Percentiles rank a stretch among this genome's conserved stretches.
phyloP scores from a whole-genome alignment of 1,140 invertebrate species.

The Laupala kohalensis region DNA sequence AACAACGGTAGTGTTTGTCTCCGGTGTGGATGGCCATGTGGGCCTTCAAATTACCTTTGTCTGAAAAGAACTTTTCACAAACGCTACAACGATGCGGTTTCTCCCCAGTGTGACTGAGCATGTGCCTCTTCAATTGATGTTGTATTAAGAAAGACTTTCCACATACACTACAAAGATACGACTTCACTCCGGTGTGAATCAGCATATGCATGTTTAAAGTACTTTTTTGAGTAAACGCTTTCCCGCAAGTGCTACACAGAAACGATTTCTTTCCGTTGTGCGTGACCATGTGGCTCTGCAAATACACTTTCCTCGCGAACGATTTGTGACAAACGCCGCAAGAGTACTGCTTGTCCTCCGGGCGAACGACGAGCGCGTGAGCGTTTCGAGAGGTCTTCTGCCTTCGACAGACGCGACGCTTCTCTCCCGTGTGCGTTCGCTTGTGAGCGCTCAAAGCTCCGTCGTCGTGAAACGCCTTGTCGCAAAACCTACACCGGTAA shows the following conservation, averaged over 20 bases:
- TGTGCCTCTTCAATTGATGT: neutral
- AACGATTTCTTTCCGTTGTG: neutral
- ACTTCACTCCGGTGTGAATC: neutral
- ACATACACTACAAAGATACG: neutral
- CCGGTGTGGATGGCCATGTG: neutral
- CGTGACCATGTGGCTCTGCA: neutral
- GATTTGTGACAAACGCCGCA: neutral
- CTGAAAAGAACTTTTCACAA: neutral
- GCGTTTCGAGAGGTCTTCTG: too few relatives aligned
- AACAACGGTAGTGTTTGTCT: neutral
- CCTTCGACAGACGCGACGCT: too few relatives aligned
- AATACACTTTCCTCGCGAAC: neutral
- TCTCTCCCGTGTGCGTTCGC: too few relatives aligned
- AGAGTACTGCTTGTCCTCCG: too few relatives aligned
- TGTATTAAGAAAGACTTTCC: neutral
- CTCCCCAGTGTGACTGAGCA: conserved; percentile 1
- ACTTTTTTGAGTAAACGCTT: neutral
- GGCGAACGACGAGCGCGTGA: too few relatives aligned
- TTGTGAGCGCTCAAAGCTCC: too few relatives aligned
- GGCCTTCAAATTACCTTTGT: neutral
- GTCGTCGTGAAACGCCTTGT: too few relatives aligned
- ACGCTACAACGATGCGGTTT: neutral
- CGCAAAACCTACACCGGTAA: too few relatives aligned
- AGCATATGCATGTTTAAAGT: neutral
- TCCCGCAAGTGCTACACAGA: neutral